Percentiles rank a stretch among this genome's conserved stretches.
phyloP scores from a whole-genome alignment of 2,888 invertebrate species.

The Sussaba pulchella region DNA sequence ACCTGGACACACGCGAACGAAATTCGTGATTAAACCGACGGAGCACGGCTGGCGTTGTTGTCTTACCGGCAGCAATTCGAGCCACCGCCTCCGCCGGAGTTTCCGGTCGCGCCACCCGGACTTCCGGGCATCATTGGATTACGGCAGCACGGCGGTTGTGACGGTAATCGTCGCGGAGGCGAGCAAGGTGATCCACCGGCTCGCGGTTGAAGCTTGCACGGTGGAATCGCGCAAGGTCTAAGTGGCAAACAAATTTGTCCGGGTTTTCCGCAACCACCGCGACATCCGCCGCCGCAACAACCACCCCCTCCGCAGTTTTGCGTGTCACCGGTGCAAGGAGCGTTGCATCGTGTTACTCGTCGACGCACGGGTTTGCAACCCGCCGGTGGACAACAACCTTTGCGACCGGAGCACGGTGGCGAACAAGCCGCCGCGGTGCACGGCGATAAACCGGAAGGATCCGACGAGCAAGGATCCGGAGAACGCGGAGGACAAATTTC shows the following conservation, averaged over 20 bases:
- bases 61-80: conserved; percentile 73
- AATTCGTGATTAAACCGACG: conserved; percentile 63
- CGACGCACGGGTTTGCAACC: conserved; percentile 66
- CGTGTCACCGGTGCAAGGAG: conserved; percentile 68
- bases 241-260: conserved; percentile 75
- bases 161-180: conserved; percentile 68
- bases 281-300: conserved; percentile 78
- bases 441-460: conserved; percentile 25
- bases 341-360: conserved; percentile 46
- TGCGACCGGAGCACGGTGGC: conserved; percentile 70
- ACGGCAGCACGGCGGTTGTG: conserved; percentile 69
- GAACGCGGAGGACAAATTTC: conserved; percentile 63
- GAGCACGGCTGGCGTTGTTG: conserved; percentile 29
- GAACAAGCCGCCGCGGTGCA: conserved; percentile 55
- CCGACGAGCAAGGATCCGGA: conserved; percentile 51
- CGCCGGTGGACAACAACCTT: conserved; percentile 72
- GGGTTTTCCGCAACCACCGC: conserved; percentile 77
- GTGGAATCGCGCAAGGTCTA: conserved; percentile 71
- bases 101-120: conserved; percentile 27
- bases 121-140: conserved; percentile 51
- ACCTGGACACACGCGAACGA: conserved; percentile 53
- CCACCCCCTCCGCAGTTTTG: conserved; percentile 76
- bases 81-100: conserved; percentile 54
- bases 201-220: conserved; percentile 68
- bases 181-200: conserved; percentile 72